Percentiles rank a stretch among this genome's conserved stretches.
Evolutionary conservation across 2,113 vertebrate species (phyloP).

Genomic region (Coracopsis vasa): DNA sequence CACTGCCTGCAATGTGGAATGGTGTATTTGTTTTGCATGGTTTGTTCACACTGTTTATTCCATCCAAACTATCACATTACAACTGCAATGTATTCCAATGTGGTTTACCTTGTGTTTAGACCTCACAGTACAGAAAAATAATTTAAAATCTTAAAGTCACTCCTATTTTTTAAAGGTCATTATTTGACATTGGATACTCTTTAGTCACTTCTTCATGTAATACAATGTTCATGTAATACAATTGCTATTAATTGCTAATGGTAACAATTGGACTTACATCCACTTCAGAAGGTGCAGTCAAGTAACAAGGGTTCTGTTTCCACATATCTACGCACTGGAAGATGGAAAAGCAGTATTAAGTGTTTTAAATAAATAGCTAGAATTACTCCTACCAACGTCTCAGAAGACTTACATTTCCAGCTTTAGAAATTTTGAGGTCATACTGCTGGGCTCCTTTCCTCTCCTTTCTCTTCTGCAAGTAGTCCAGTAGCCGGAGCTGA

Average conservation of each 20-base stretch:
- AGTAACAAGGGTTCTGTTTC: slow-evolving; percentile 90
- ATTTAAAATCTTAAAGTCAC: not conserved
- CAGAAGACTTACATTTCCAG: slow-evolving; percentile 87
- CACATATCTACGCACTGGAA: slow-evolving; percentile 96
- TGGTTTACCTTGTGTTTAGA: not conserved
- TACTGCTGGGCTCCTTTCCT: slow-evolving; percentile 88
- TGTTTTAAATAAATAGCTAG: not conserved
- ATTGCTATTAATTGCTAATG: not conserved
- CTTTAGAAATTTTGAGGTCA: slow-evolving; percentile 98
- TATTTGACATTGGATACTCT: not conserved
- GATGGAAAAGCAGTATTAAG: not conserved
- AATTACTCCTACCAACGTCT: not conserved
- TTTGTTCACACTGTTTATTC: not conserved
- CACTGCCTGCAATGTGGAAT: not conserved
- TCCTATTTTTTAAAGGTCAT: not conserved
- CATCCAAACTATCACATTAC: not conserved
- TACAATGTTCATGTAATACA: not conserved
- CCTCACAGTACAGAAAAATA: not conserved
- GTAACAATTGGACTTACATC: slow-evolving; percentile 84
- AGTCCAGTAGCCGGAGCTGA: slow-evolving; percentile 91
- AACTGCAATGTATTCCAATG: not conserved
- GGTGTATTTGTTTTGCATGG: not conserved
- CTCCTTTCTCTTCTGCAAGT: slow-evolving; percentile 94
- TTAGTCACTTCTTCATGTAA: not conserved
- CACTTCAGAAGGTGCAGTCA: slow-evolving; percentile 90